phyloP scores from a whole-genome alignment of 2,888 invertebrate genomes.

The Oligia fasciuncula region DNA sequence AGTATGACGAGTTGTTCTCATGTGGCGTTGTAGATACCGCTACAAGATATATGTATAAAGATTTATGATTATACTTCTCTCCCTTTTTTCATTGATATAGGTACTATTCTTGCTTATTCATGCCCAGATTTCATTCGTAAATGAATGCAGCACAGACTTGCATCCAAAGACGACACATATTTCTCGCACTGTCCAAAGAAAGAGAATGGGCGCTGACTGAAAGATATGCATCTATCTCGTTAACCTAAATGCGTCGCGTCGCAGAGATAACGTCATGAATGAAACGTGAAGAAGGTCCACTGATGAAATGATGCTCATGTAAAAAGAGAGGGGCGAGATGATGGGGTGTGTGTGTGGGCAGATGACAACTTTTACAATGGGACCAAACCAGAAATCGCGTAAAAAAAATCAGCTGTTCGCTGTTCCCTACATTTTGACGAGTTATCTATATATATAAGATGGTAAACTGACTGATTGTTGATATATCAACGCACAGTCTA shows the following conservation, averaged over 20 bases:
- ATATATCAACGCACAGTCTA: no score
- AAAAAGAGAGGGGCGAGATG: not conserved
- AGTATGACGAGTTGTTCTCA: no score
- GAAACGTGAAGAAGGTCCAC: slow-evolving; percentile 20
- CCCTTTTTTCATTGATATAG: not conserved
- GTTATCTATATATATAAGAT: no score
- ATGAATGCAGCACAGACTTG: slow-evolving; percentile 7
- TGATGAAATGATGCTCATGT: not conserved
- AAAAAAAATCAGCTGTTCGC: no score
- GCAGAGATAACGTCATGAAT: not conserved
- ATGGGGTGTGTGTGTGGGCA: not conserved
- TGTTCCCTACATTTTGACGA: no score
- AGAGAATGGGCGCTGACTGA: slow-evolving; percentile 35
- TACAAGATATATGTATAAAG: no score
- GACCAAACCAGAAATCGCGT: no score
- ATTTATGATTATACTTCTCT: no score
- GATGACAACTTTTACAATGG: no score
- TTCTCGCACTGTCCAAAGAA: slow-evolving; percentile 6
- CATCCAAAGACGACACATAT: slow-evolving; percentile 41
- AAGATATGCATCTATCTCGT: slow-evolving; percentile 70
- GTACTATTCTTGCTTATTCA: not conserved
- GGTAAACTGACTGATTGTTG: no score
- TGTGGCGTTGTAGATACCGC: no score
- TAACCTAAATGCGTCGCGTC: slow-evolving; percentile 70
- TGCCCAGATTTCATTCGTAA: not conserved